Evolutionary conservation across 2,888 invertebrate genomes (phyloP), one percentile per base, ranked within the genome.

Genomic region (Helobdella robusta): DNA sequence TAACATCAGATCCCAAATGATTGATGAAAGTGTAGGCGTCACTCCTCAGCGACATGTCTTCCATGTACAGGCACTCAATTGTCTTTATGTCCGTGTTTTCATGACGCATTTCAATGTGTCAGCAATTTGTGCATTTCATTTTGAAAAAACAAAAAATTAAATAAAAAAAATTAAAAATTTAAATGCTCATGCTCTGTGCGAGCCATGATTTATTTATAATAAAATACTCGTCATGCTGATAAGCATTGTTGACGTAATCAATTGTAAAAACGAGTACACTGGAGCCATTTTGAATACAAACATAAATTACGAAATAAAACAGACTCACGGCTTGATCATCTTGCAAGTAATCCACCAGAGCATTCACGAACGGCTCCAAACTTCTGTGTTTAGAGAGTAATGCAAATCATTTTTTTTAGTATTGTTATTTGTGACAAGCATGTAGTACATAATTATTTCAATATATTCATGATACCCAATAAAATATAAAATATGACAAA

Each of bases 31-130:
- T 28, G 32, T 30, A 30, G n/a, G 56, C 25, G 28, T 56, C 56
- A n/a, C 30, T 30, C 56, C n/a, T 56, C 18, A 56, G 32, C n/a
- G 32, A 56, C 56, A 56, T 56, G n/a, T 56, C 56, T n/a, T 56
- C 56, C 30, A 56, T 56, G 30, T 56, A 32, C 8, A 56, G 32
- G 28, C 56, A 56, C 32, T 56, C 56, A 3, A 56, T n/a, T 30
- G n/a, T 32, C 56, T 56, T 28, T 3, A 1, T 5, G 28, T 56
- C 28, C 11, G n/a, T 40, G 11, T 40, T 15, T 15, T 15, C n/a
- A 11, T 15, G n/a, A 40, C n/a, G 11, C n/a, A 11, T 15, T 15
- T 40, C 44, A 40, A 40, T 15, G n/a, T 40, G 44, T n/a, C n/a
- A n/a, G n/a, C n/a, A n/a, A n/a, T n/a, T n/a, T n/a, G n/a, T n/a